phyloP scores from a whole-genome alignment of 92 coral and sea anemone species.

The Palythoa heliodiscus region DNA sequence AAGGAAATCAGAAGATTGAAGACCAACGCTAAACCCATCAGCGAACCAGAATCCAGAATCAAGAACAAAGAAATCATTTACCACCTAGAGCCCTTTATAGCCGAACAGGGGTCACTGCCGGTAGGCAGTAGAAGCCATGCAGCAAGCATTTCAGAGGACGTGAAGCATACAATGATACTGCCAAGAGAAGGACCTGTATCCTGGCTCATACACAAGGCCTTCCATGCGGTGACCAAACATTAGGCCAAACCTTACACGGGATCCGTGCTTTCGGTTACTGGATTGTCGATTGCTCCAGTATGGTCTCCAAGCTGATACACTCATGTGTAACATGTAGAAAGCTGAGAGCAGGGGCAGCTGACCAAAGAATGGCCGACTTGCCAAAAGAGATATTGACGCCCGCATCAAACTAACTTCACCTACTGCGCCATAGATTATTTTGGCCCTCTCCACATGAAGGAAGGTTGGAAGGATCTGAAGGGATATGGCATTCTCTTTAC shows the following conservation, averaged over 20 bases:
- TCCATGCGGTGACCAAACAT: not conserved
- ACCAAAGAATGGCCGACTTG: not conserved
- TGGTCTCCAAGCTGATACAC: not conserved
- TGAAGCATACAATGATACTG: not conserved
- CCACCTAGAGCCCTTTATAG: conserved; percentile 24
- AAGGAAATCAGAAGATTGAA: not conserved
- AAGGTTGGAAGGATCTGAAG: not conserved
- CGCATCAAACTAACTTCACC: not conserved
- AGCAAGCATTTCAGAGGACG: not conserved
- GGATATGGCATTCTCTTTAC: conserved; percentile 38
- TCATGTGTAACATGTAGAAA: not conserved
- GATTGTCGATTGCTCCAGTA: not conserved
- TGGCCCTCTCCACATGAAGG: not conserved
- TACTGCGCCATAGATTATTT: not conserved
- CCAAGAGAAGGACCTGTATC: not conserved
- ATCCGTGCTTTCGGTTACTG: not conserved
- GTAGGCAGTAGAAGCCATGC: conserved; percentile 7
- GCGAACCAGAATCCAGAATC: too few relatives aligned
- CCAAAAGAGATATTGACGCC: not conserved
- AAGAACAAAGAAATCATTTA: not conserved
- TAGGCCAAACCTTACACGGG: not conserved
- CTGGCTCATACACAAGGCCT: not conserved
- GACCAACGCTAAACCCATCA: not conserved
- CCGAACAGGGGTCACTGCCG: not conserved
- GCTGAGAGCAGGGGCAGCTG: not conserved